A percentile compares a stretch with the other conserved stretches of the same genome.
phyloP scores from a whole-genome alignment of 2,113 vertebrate species.

The Pipra filicauda region DNA sequence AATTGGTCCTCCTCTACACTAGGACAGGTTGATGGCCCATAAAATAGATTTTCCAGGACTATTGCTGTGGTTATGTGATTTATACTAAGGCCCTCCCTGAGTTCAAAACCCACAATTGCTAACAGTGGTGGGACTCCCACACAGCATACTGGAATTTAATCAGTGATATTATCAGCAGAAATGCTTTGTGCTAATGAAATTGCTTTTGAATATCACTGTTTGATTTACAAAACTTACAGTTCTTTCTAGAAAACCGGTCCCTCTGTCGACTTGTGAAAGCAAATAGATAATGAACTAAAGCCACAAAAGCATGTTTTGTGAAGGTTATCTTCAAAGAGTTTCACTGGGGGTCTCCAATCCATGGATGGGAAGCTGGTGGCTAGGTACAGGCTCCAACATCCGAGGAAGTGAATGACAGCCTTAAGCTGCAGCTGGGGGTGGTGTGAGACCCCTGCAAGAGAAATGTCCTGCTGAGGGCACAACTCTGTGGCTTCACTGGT shows the following conservation, averaged over 20 bases:
- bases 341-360: background rate
- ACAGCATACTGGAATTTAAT: background rate
- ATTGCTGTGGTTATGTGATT: background rate
- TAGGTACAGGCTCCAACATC: background rate
- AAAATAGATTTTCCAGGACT: slow-evolving; percentile 37
- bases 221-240: background rate
- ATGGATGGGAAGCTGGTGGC: background rate
- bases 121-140: background rate
- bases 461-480: too few relatives aligned
- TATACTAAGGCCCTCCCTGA: background rate
- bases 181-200: background rate
- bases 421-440: background rate
- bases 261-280: background rate
- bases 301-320: background rate
- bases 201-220: background rate
- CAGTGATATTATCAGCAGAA: background rate
- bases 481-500: background rate
- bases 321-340: background rate
- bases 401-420: background rate
- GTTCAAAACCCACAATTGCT: background rate
- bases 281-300: background rate
- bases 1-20: background rate
- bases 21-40: slow-evolving; percentile 12
- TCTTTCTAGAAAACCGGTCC: background rate
- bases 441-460: background rate